phyloP scores from a whole-genome alignment of 1,140 invertebrate species.

The Latrodectus geometricus region DNA sequence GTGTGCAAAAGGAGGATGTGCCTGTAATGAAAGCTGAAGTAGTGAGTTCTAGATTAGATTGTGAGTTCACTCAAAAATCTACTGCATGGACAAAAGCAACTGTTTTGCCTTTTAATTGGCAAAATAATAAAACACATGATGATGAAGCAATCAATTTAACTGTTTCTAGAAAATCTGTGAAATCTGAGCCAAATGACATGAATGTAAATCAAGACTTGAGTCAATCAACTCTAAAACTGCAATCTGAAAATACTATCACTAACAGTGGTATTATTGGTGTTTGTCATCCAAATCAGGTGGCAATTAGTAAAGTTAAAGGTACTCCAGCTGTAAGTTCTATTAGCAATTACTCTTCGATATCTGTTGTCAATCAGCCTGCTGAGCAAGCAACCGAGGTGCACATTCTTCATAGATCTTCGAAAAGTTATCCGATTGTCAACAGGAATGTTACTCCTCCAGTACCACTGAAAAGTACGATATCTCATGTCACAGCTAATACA shows the following conservation, averaged over 20 bases:
- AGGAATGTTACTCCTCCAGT: slow-evolving; percentile 49
- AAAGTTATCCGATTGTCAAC: slow-evolving; percentile 45
- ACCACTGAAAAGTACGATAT: slow-evolving; percentile 52
- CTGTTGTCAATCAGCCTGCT: slow-evolving; percentile 49
- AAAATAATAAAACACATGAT: slow-evolving; percentile 36
- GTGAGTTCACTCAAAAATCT: slow-evolving; percentile 56
- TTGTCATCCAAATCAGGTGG: slow-evolving; percentile 39
- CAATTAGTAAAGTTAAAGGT: slow-evolving; percentile 38
- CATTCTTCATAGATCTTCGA: slow-evolving; percentile 43
- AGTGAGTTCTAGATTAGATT: slow-evolving; percentile 8
- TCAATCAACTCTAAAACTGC: slow-evolving; percentile 6
- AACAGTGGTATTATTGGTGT: slow-evolving; percentile 44
- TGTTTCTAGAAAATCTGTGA: slow-evolving; percentile 43
- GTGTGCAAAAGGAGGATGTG: neutral
- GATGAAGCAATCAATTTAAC: slow-evolving; percentile 59
- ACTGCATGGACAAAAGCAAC: slow-evolving; percentile 53
- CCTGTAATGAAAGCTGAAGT: slow-evolving; percentile 52
- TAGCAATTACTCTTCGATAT: slow-evolving; percentile 52
- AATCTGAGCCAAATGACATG: slow-evolving; percentile 28
- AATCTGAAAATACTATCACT: slow-evolving; percentile 3
- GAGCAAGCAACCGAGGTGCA: slow-evolving; percentile 49
- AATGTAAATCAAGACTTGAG: neutral
- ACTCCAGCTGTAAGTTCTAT: slow-evolving; percentile 48
- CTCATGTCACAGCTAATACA: slow-evolving; percentile 50
- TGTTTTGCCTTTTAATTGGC: slow-evolving; percentile 52